Conservation (phyloP, 2,113 vertebrate genomes). For the human region GRCh38 chr20:23231001-23231500, state of each 20-base stretch:
- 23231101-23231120: background rate
- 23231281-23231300: background rate
- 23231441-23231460: too few species aligned
- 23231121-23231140: accelerated
- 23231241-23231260: background rate
- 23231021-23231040: background rate
- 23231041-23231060: background rate
- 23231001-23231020: background rate
- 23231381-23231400: accelerated
- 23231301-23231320: accelerated
- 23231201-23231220: background rate
- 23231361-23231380: background rate
- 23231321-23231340: background rate
- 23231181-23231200: background rate
- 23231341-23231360: background rate
- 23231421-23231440: background rate
- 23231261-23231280: accelerated
- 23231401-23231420: background rate
- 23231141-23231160: accelerated
- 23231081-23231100: background rate
- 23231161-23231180: accelerated
- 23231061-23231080: background rate
- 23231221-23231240: background rate
- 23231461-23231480: background rate
- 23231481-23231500: background rate